phyloP scores from a whole-genome alignment of 1,140 invertebrate genomes.

The Sitophilus oryzae region DNA sequence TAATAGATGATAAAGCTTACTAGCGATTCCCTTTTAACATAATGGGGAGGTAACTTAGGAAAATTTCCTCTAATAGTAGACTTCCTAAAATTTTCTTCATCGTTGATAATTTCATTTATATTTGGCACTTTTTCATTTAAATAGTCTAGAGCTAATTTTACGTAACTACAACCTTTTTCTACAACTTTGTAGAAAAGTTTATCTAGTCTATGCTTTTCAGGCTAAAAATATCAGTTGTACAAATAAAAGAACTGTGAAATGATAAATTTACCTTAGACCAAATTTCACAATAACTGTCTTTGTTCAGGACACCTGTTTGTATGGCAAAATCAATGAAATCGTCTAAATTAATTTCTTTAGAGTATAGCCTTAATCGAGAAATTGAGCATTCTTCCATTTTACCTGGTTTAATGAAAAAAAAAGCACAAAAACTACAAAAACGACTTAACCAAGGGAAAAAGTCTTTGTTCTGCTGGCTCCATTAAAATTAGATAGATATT shows the following conservation, averaged over 20 bases:
- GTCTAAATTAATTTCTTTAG: background rate
- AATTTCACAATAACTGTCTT: conserved; percentile 11
- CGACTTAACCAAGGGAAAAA: too few species aligned
- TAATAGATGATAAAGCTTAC: conserved; percentile 14
- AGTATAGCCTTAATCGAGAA: background rate
- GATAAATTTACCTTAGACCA: background rate
- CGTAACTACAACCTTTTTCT: conserved; percentile 1
- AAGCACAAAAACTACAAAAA: too few species aligned
- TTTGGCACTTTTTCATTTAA: conserved; percentile 9
- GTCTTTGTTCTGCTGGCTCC: too few species aligned
- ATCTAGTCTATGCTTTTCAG: conserved; percentile 1
- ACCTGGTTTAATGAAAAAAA: too few species aligned
- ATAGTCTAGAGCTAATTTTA: conserved; percentile 8
- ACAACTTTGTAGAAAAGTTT: conserved; percentile 9
- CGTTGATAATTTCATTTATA: conserved; percentile 1
- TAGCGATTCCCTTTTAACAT: conserved; percentile 21
- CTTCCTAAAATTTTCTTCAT: conserved; percentile 8
- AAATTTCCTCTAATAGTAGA: conserved; percentile 17
- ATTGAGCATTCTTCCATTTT: background rate
- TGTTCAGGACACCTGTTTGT: background rate
- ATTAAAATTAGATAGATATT: too few species aligned
- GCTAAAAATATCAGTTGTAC: conserved; percentile 12
- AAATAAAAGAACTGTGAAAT: conserved; percentile 1
- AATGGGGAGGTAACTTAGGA: conserved; percentile 26
- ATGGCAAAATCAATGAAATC: conserved; percentile 1